These are phyloP conservation scores for Luffia ferchaultella DNA, from an alignment of 2,888 invertebrate genomes.

Conservation along the genomic window DNA sequence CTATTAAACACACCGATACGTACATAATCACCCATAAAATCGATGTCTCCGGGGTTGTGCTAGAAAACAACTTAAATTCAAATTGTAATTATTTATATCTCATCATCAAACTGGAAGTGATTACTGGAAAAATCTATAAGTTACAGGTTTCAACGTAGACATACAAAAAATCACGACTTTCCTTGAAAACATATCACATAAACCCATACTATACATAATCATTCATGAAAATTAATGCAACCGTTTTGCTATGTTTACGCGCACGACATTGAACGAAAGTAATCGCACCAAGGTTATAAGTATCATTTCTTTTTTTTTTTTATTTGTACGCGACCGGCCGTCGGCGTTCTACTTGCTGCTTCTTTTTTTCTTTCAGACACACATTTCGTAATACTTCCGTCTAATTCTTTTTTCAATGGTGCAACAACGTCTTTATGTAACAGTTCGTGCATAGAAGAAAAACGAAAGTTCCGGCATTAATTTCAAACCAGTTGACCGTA, in stretches of 20 bases:
- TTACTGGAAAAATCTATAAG: too few species aligned
- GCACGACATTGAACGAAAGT: conserved; percentile 23
- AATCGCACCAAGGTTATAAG: conserved; percentile 20
- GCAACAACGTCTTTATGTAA: conserved; percentile 9
- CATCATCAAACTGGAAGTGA: too few species aligned
- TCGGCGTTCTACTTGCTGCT: neutral
- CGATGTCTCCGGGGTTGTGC: too few species aligned
- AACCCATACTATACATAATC: too few species aligned
- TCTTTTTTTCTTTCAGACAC: neutral
- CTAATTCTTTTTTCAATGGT: conserved; percentile 16
- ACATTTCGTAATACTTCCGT: conserved; percentile 1
- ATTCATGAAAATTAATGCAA: too few species aligned
- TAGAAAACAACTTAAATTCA: too few species aligned
- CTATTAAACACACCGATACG: too few species aligned
- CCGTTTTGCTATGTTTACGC: neutral
- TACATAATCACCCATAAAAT: too few species aligned
- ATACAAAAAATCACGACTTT: too few species aligned
- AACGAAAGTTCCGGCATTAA: conserved; percentile 10
- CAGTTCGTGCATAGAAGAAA: conserved; percentile 8
- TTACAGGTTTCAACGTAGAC: too few species aligned
- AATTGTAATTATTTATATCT: too few species aligned
- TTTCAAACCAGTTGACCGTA: neutral
- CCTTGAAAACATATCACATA: too few species aligned
- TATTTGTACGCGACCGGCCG: conserved; percentile 1
- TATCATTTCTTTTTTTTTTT: conserved; percentile 19